These are phyloP conservation scores for Columba guinea DNA, from an alignment of 2,797 vertebrate genomes.

Conservation along the genomic window DNA sequence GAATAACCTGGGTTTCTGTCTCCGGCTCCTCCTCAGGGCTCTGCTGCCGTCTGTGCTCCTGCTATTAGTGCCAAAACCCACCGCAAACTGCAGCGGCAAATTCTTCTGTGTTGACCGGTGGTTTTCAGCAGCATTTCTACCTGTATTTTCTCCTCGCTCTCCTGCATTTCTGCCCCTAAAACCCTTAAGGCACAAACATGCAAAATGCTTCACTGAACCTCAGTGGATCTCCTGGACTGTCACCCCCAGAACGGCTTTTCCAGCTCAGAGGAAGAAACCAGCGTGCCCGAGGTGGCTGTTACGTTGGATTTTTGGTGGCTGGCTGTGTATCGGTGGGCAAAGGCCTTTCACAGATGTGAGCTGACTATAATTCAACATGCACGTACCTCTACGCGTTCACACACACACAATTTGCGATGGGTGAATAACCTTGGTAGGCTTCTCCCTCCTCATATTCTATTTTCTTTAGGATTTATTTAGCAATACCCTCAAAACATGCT, in stretches of 20 bases:
- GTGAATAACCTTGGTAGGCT: background rate
- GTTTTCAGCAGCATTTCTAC: background rate
- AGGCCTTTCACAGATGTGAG: background rate
- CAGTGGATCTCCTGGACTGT: background rate
- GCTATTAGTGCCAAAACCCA: background rate
- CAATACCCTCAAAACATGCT: background rate
- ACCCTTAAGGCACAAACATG: background rate
- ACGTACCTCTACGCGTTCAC: background rate
- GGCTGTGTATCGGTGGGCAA: background rate
- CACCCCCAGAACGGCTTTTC: background rate
- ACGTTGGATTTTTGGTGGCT: background rate
- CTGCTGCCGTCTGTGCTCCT: background rate
- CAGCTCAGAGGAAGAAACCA: background rate
- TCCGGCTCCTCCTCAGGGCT: rapidly evolving
- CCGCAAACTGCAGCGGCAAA: background rate
- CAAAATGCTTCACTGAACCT: background rate
- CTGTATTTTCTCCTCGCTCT: background rate
- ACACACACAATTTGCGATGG: background rate
- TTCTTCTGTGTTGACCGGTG: background rate
- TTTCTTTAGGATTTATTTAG: background rate
- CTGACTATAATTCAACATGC: constrained; percentile 31
- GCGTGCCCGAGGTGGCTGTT: background rate
- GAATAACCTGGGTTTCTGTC: background rate
- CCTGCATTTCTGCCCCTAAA: background rate
- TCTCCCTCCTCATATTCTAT: background rate